Conservation (phyloP, 2,113 vertebrate species). For the Lycaon pictus region DNA sequence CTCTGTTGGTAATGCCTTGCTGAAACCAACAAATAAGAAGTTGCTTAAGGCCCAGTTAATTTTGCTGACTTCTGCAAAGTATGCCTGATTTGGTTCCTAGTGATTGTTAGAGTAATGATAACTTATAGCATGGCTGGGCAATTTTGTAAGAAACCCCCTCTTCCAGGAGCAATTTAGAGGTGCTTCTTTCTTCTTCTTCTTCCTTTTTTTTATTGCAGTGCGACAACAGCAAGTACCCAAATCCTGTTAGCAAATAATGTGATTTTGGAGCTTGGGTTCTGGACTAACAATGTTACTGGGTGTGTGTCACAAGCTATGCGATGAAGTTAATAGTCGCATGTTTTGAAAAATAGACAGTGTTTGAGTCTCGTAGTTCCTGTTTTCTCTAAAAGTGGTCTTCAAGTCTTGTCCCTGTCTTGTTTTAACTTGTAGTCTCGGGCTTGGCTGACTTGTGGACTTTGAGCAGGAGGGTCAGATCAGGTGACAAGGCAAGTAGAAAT, state of each 20-base stretch:
- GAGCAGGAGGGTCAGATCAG: not conserved
- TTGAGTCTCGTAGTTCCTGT: not conserved
- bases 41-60: slow-evolving; percentile 80
- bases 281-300: slow-evolving; percentile 27
- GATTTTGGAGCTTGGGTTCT: slow-evolving; percentile 74
- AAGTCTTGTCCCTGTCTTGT: not conserved
- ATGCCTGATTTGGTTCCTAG: slow-evolving; percentile 73
- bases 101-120: slow-evolving; percentile 67
- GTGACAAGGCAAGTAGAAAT: not conserved
- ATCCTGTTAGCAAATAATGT: slow-evolving; percentile 86
- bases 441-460: not conserved
- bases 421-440: not conserved
- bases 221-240: slow-evolving; percentile 80
- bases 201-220: slow-evolving; percentile 76
- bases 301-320: not conserved
- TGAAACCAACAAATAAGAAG: slow-evolving; percentile 73
- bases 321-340: not conserved
- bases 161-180: slow-evolving; percentile 79
- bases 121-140: slow-evolving; percentile 76
- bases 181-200: slow-evolving; percentile 44
- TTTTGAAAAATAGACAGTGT: slow-evolving; percentile 4
- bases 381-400: slow-evolving; percentile 10
- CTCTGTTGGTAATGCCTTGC: not conserved
- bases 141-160: slow-evolving; percentile 73
- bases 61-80: slow-evolving; percentile 66